These are phyloP conservation scores for Meiosimyza decipiens DNA, from an alignment of 2,888 invertebrate genomes.

Conservation along the genomic window DNA sequence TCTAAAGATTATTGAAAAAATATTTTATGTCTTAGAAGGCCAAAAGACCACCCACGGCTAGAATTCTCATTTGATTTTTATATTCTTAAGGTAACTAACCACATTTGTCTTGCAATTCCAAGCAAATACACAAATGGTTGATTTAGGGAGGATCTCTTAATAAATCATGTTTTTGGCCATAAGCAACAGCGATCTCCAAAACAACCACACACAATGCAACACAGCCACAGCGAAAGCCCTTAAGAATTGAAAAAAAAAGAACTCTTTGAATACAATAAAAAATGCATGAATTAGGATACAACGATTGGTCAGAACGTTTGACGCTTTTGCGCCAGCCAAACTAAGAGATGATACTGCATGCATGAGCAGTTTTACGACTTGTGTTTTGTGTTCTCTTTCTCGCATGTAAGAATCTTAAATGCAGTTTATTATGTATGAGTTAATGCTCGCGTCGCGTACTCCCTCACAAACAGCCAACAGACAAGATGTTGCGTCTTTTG, in stretches of 20 bases:
- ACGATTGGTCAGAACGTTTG: slow-evolving; percentile 7
- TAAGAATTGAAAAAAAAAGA: not conserved
- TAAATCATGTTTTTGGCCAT: no score
- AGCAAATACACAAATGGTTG: no score
- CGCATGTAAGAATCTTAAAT: not conserved
- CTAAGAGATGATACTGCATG: not conserved
- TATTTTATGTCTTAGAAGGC: no score
- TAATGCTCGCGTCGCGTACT: not conserved
- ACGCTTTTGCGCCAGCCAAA: not conserved
- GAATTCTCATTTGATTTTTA: no score
- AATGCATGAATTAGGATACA: slow-evolving; percentile 1
- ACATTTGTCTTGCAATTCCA: no score
- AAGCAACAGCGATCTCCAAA: no score
- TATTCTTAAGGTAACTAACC: no score
- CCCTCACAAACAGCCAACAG: slow-evolving; percentile 28
- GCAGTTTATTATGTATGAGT: not conserved
- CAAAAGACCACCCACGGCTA: no score
- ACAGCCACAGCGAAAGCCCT: not conserved
- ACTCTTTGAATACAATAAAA: no score
- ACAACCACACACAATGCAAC: no score
- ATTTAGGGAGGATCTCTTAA: no score
- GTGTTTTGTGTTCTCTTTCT: not conserved
- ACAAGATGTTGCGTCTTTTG: slow-evolving; percentile 2
- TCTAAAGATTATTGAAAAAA: no score
- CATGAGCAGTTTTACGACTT: not conserved